These are phyloP conservation scores for Poecilia latipinna DNA, from an alignment of 2,113 vertebrate species.

Conservation along the genomic window DNA sequence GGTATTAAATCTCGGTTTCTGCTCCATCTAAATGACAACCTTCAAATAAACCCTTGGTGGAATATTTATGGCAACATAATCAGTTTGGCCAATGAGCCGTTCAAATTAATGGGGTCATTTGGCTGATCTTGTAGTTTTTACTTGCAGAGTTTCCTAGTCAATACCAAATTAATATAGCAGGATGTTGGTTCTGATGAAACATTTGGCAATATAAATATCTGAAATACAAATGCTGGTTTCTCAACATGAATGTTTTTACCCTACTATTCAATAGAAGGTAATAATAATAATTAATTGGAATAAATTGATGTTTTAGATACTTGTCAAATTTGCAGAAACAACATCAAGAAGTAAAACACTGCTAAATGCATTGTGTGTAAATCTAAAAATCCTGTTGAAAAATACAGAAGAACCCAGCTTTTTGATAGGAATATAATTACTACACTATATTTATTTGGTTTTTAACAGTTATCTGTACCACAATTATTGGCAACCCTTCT, in stretches of 20 bases:
- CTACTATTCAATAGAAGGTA: not conserved
- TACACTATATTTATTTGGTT: no score
- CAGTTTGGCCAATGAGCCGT: slow-evolving; percentile 42
- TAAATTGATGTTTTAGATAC: not conserved
- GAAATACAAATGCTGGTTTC: not conserved
- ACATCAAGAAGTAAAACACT: not conserved
- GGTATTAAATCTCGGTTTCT: slow-evolving; percentile 46
- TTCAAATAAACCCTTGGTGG: slow-evolving; percentile 54
- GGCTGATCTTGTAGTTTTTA: slow-evolving; percentile 29
- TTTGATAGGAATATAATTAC: no score
- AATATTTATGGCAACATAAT: slow-evolving; percentile 55
- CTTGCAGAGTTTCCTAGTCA: slow-evolving; percentile 11
- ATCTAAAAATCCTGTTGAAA: not conserved
- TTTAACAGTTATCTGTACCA: no score
- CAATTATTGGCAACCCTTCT: no score
- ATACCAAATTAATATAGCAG: slow-evolving; percentile 1
- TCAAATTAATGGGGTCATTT: slow-evolving; percentile 52
- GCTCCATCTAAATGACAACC: slow-evolving; percentile 55
- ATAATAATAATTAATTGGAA: not conserved
- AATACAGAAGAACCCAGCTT: no score
- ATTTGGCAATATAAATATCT: not conserved
- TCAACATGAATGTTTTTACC: not conserved
- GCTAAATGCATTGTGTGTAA: not conserved
- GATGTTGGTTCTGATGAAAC: not conserved
- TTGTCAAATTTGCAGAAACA: not conserved